A percentile compares a stretch with the other conserved stretches of the same genome.
Evolutionary conservation across 2,888 invertebrate species (phyloP).

Genomic region (Neria commutata): DNA sequence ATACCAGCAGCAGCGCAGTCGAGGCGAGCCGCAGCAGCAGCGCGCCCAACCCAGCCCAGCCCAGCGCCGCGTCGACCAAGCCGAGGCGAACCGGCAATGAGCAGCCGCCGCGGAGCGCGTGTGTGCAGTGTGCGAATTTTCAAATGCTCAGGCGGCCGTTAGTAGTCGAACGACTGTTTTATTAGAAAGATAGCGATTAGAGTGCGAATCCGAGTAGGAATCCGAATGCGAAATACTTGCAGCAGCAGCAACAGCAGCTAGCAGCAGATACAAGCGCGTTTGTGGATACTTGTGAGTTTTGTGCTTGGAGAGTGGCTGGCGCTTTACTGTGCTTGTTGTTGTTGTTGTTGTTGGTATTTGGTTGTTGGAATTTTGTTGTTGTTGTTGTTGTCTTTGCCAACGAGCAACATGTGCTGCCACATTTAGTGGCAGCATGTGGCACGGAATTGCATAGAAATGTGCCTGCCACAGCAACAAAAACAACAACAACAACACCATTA

Average conservation of each 20-base stretch:
- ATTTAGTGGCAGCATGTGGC: too few relatives aligned
- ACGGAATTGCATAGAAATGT: too few relatives aligned
- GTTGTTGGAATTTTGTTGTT: too few relatives aligned
- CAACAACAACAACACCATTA: too few relatives aligned
- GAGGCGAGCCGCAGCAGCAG: neutral
- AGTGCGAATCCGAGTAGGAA: neutral
- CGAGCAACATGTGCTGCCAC: neutral
- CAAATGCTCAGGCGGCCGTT: slow-evolving; percentile 23
- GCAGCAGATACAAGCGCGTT: neutral
- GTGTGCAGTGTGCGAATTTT: slow-evolving; percentile 24
- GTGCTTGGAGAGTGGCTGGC: neutral
- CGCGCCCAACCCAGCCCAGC: neutral
- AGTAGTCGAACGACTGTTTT: slow-evolving; percentile 28
- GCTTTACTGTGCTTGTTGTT: neutral
- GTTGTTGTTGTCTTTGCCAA: neutral
- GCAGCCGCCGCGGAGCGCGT: neutral
- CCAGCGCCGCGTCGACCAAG: neutral
- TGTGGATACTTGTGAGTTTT: neutral
- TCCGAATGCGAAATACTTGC: neutral
- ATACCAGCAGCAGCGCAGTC: neutral
- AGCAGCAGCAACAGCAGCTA: neutral
- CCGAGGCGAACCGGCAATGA: neutral
- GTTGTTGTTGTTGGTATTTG: neutral
- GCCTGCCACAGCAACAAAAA: too few relatives aligned
- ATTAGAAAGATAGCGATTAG: slow-evolving; percentile 13